Conservation (phyloP, 2,797 vertebrate species). For the Melanotaenia nigrans region DNA sequence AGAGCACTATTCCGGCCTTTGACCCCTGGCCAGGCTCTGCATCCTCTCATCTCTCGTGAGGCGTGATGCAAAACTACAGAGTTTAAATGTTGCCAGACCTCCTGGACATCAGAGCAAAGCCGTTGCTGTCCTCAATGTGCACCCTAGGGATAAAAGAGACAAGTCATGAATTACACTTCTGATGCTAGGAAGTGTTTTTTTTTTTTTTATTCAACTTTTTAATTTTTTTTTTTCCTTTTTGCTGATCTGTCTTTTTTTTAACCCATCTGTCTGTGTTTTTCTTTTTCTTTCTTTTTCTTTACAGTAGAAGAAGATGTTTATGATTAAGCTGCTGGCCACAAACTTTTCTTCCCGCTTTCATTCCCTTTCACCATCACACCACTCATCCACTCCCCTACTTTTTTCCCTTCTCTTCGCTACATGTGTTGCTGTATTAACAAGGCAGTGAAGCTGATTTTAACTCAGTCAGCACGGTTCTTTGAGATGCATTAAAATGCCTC, state of each 20-base stretch:
- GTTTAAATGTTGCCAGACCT: slow-evolving; percentile 66
- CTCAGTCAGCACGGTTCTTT: slow-evolving; percentile 3
- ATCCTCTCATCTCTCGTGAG: slow-evolving; percentile 72
- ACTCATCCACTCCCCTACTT: not conserved
- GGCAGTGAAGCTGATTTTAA: slow-evolving; percentile 1
- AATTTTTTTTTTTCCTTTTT: not conserved
- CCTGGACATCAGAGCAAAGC: slow-evolving; percentile 50
- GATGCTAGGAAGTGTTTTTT: slow-evolving; percentile 10
- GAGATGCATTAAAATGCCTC: not conserved
- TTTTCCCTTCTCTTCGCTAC: slow-evolving; percentile 5
- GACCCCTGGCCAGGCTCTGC: slow-evolving; percentile 67
- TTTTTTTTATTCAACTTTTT: not conserved
- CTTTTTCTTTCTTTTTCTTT: slow-evolving; percentile 9
- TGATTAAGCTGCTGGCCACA: slow-evolving; percentile 40
- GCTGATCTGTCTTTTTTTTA: slow-evolving; percentile 3
- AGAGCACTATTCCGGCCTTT: slow-evolving; percentile 57
- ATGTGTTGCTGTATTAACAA: slow-evolving; percentile 29
- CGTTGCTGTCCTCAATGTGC: slow-evolving; percentile 39
- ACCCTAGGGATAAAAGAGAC: slow-evolving; percentile 19
- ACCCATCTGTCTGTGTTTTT: not conserved
- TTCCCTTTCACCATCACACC: slow-evolving; percentile 12
- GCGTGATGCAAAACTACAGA: slow-evolving; percentile 66
- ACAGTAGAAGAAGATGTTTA: slow-evolving; percentile 37
- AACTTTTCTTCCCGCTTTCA: slow-evolving; percentile 21
- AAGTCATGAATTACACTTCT: slow-evolving; percentile 25